These are phyloP conservation scores for Prenolepis imparis DNA, from an alignment of 2,888 invertebrate species.

Conservation along the genomic window DNA sequence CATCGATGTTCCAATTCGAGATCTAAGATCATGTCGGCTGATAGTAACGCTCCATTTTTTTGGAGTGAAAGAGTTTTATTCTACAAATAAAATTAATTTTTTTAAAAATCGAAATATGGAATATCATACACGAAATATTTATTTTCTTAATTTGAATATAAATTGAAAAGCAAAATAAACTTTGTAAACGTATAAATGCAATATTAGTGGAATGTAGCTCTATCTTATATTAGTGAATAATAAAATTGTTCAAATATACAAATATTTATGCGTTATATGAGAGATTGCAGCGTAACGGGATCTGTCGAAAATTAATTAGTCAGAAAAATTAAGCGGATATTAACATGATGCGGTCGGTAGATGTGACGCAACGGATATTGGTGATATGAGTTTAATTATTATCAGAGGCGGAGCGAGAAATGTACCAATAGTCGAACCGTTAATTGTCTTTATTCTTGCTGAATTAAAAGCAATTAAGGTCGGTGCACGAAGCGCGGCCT, in stretches of 20 bases:
- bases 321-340: slow-evolving; percentile 48
- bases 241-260: slow-evolving; percentile 16
- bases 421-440: slow-evolving; percentile 38
- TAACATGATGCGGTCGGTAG: slow-evolving; percentile 19
- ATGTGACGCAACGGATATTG: slow-evolving; percentile 37
- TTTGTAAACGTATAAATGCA: not conserved
- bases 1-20: slow-evolving; percentile 23
- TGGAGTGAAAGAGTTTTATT: slow-evolving; percentile 11
- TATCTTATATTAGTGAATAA: not conserved
- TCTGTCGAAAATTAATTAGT: slow-evolving; percentile 31
- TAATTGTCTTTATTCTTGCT: slow-evolving; percentile 68
- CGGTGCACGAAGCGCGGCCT: slow-evolving; percentile 6
- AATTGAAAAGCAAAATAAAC: not conserved
- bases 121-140: not conserved
- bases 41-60: slow-evolving; percentile 46
- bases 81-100: not conserved
- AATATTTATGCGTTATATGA: not conserved
- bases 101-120: not conserved
- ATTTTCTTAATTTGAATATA: not conserved
- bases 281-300: not conserved
- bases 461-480: slow-evolving; percentile 73
- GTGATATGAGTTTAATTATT: slow-evolving; percentile 47
- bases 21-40: slow-evolving; percentile 16
- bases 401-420: slow-evolving; percentile 42
- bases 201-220: not conserved